Base-by-base conservation (phyloP, 2,797 vertebrate species). In the Melanotaenia maccullochi region DNA sequence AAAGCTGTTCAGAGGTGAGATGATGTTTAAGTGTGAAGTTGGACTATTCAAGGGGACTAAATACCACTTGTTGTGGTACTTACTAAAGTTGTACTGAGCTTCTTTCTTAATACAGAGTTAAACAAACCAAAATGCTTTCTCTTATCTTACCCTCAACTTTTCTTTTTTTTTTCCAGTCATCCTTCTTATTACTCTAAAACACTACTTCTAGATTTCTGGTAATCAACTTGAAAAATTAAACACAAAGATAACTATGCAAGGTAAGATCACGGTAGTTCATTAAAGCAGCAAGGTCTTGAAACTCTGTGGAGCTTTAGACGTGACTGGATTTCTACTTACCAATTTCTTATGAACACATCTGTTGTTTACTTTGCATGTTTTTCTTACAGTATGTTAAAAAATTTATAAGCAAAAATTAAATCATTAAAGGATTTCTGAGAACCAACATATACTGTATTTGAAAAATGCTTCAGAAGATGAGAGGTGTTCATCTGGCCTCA, bases 211-310 rank as follows among this genome's bases (percentile, higher is more conserved):
- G 76, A 67, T 74, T 79, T 78, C 25, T 64, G 25, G 62, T 73
- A 81, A 78, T 77, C 73, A 69, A 64, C 42, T 52, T 22, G 1
- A 76, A 78, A 76, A 67, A 42, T 7, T 59, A 38, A 72, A 65
- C 20, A 44, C 12, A 74, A 63, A 73, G 36, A 69, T 62, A 59
- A 74, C 73, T 64, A 72, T 49, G 61, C 76, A 75, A 76, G 44
- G 57, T 67, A 68, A 68, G 77, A 86, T 79, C 64, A 55, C 52
- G 73, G 49, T 51, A 12, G 30, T 79, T 78, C 71, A 81, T 82
- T 81, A 81, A 49, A n/a, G 20, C 20, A 22, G 9, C 59, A 47
- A 36, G 71, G 57, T 65, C 32, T 9, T 55, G 25, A 60, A 69
- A 56, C 71, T 9, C 35, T 30, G 0, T n/a, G 44, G 33, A 65